Evolutionary conservation across 2,888 invertebrate genomes (phyloP).

Genomic region (Nezara viridula): DNA sequence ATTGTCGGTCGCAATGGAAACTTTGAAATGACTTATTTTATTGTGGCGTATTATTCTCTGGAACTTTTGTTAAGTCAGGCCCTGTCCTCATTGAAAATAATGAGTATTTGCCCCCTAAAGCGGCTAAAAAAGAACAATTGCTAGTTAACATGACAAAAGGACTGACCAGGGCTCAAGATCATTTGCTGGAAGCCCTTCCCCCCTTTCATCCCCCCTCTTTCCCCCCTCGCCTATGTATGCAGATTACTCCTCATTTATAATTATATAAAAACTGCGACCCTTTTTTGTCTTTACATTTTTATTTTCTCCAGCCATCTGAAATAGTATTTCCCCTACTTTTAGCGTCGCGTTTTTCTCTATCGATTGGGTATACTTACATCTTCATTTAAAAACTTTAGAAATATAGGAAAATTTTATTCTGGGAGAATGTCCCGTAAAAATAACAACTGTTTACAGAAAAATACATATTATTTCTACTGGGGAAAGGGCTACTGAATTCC

Average conservation of each 20-base stretch:
- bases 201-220: background rate
- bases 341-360: no score
- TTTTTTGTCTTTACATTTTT: constrained; percentile 18
- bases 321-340: background rate
- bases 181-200: background rate
- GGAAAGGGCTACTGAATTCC: no score
- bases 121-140: constrained; percentile 46
- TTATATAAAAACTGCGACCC: background rate
- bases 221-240: background rate
- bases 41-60: constrained; percentile 11
- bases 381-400: no score
- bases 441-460: no score
- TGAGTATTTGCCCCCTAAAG: constrained; percentile 30
- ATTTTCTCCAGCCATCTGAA: background rate
- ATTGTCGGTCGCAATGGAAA: background rate
- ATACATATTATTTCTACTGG: no score
- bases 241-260: constrained; percentile 3
- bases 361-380: no score
- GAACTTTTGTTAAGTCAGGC: constrained; percentile 13
- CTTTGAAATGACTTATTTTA: constrained; percentile 47
- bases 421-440: no score
- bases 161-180: constrained; percentile 9
- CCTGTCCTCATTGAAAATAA: constrained; percentile 25
- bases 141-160: constrained; percentile 48
- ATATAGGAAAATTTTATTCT: no score